These are phyloP conservation scores for Maniola jurtina DNA, from an alignment of 1,140 invertebrate genomes.

Conservation along the genomic window DNA sequence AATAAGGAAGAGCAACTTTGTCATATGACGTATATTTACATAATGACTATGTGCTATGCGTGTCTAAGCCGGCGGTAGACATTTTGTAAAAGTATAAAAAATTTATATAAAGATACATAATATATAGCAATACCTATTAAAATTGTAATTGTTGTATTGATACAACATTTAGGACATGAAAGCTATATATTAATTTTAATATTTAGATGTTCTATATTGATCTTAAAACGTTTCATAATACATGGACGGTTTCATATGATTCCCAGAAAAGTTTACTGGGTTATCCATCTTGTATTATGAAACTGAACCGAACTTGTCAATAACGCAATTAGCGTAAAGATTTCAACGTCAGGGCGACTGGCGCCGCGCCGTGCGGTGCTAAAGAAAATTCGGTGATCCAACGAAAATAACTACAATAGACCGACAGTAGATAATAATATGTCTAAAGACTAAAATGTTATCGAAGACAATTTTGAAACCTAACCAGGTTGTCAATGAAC, in stretches of 20 bases:
- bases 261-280: background rate
- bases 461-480: too few relatives aligned
- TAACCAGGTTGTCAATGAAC: too few relatives aligned
- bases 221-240: background rate
- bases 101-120: slow-evolving; percentile 5
- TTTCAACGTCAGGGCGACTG: slow-evolving; percentile 65
- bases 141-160: background rate
- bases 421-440: background rate
- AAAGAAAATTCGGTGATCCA: slow-evolving; percentile 70
- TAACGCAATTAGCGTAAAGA: slow-evolving; percentile 73
- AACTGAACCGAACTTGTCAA: slow-evolving; percentile 62
- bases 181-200: too few relatives aligned
- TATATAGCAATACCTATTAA: too few relatives aligned
- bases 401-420: background rate
- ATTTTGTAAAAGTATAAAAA: background rate
- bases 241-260: background rate
- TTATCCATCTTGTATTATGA: slow-evolving; percentile 34
- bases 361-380: slow-evolving; percentile 47
- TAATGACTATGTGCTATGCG: background rate
- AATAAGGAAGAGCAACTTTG: slow-evolving; percentile 6
- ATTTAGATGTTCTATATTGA: too few relatives aligned
- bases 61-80: background rate
- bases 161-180: too few relatives aligned
- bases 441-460: too few relatives aligned
- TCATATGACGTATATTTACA: background rate